phyloP scores from a whole-genome alignment of 2,888 invertebrate species.

The Alentia gelatinosa region DNA sequence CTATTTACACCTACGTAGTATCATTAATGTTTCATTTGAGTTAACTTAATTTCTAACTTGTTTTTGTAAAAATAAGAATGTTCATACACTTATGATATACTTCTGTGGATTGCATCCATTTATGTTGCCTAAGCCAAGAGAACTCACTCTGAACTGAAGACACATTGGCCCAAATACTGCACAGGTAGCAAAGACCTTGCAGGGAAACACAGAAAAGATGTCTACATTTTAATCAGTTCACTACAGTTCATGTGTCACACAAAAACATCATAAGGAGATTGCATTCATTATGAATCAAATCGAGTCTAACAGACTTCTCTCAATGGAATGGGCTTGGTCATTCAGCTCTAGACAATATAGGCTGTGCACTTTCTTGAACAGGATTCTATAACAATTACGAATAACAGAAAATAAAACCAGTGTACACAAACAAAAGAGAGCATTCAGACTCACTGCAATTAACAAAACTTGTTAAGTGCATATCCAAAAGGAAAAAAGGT shows the following conservation, averaged over 20 bases:
- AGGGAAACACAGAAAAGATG: not conserved
- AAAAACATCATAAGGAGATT: not conserved
- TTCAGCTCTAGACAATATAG: conserved; percentile 26
- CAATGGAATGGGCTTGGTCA: conserved; percentile 40
- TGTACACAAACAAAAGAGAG: not conserved
- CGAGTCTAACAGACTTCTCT: not conserved
- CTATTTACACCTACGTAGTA: conserved; percentile 38
- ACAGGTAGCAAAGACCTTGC: not conserved
- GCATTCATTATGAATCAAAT: not conserved
- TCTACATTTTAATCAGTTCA: not conserved
- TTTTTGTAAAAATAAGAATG: conserved; percentile 1
- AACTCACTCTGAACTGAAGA: not conserved
- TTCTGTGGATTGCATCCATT: conserved; percentile 12
- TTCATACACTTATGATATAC: not conserved
- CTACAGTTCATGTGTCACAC: not conserved
- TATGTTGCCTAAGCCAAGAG: not conserved
- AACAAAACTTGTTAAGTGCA: conserved; percentile 20
- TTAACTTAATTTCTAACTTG: not conserved
- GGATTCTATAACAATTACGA: not conserved
- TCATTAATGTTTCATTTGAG: not conserved
- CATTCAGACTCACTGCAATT: conserved; percentile 11
- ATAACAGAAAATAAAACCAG: conserved; percentile 37
- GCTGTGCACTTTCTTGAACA: conserved; percentile 2
- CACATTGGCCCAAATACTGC: not conserved
- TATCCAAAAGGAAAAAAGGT: not conserved